phyloP scores from a whole-genome alignment of 2,113 vertebrate genomes.

The Sorex fumeus region DNA sequence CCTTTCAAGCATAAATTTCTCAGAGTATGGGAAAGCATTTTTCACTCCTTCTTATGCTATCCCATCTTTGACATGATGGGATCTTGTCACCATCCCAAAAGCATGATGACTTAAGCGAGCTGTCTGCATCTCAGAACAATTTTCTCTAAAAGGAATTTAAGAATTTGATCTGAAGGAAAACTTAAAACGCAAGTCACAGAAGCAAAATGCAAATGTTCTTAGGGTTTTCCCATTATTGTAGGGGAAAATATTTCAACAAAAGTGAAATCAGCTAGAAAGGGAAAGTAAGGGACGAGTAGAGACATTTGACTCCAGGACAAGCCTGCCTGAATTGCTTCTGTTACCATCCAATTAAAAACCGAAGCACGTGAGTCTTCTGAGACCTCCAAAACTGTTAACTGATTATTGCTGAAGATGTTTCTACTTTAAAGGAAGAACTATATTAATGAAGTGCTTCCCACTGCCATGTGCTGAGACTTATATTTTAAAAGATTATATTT shows the following conservation, averaged over 20 bases:
- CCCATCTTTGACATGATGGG: not conserved
- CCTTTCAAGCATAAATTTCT: not conserved
- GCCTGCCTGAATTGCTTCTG: not conserved
- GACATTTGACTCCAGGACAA: not conserved
- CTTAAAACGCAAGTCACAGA: not conserved
- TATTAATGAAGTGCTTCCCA: not conserved
- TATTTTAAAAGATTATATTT: constrained; percentile 28
- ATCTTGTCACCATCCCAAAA: too few species aligned
- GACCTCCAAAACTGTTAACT: not conserved
- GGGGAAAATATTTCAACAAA: not conserved
- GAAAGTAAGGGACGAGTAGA: not conserved
- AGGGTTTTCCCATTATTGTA: not conserved
- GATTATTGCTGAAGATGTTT: not conserved
- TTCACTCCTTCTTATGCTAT: not conserved
- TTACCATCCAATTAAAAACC: constrained; percentile 18
- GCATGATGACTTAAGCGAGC: too few species aligned
- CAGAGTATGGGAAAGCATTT: not conserved
- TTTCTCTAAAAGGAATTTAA: constrained; percentile 48
- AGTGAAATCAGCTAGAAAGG: constrained; percentile 37
- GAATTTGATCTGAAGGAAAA: not conserved
- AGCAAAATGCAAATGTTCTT: not conserved
- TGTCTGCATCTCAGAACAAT: not conserved
- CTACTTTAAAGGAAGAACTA: constrained; percentile 32
- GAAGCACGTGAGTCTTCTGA: not conserved
- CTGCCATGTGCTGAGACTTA: not conserved